phyloP scores from a whole-genome alignment of 1,140 invertebrate species.

The Cryptotermes secundus region DNA sequence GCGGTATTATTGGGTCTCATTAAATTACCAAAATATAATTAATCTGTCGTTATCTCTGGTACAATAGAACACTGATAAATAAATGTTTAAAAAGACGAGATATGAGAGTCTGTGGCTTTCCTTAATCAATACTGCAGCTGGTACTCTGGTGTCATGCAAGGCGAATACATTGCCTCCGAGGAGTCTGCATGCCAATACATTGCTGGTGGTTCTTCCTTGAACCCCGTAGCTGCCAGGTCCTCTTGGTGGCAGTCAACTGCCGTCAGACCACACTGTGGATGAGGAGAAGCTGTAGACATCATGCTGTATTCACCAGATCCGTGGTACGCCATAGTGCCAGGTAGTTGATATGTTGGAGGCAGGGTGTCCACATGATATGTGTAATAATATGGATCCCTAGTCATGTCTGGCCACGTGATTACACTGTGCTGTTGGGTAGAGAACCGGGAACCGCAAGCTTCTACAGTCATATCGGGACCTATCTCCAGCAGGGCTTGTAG shows the following conservation, averaged over 20 bases:
- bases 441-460: not conserved
- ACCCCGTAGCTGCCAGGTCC: not conserved
- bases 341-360: not conserved
- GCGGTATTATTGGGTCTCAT: too few species aligned
- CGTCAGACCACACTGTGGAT: not conserved
- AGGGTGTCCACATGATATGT: not conserved
- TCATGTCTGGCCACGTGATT: not conserved
- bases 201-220: constrained; percentile 4
- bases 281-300: not conserved
- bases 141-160: constrained; percentile 17
- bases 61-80: too few species aligned
- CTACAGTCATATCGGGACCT: not conserved
- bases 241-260: not conserved
- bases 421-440: not conserved
- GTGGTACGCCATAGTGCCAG: not conserved
- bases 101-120: too few species aligned
- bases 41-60: too few species aligned
- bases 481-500: constrained; percentile 62
- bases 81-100: too few species aligned
- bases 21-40: too few species aligned
- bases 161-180: not conserved
- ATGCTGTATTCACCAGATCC: constrained; percentile 1
- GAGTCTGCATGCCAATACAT: constrained; percentile 6
- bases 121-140: not conserved
- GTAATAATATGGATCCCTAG: not conserved